These are phyloP conservation scores for Varanus salvator DNA, from an alignment of 2,113 vertebrate genomes.

Conservation along the genomic window DNA sequence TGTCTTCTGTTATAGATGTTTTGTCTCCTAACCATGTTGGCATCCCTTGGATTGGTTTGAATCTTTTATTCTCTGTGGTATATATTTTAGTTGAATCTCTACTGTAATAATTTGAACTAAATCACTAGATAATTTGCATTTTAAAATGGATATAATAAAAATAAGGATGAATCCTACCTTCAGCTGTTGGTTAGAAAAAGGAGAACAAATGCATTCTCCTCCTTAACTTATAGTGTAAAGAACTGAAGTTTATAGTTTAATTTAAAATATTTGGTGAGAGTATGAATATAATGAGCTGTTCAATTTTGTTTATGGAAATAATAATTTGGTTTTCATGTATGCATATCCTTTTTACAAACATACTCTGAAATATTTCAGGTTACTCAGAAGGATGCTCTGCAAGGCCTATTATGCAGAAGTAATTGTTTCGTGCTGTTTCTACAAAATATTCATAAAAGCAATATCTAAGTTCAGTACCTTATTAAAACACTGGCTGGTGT, in stretches of 20 bases:
- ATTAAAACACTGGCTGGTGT: slow-evolving; percentile 26
- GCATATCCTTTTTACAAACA: fast-evolving
- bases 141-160: not conserved
- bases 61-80: not conserved
- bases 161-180: not conserved
- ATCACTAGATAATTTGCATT: not conserved
- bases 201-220: not conserved
- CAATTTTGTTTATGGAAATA: not conserved
- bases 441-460: not conserved
- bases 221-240: not conserved
- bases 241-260: not conserved
- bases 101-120: not conserved
- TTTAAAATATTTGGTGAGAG: not conserved
- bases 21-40: not conserved
- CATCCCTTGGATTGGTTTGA: not conserved
- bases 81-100: not conserved
- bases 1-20: not conserved
- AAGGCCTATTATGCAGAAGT: not conserved
- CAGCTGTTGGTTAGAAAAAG: not conserved
- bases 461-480: not conserved
- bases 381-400: not conserved
- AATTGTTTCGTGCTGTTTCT: not conserved
- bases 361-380: not conserved
- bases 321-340: fast-evolving
- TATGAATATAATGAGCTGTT: not conserved